Evolutionary conservation across 2,113 vertebrate species (phyloP).

Genomic region (Aldabrachelys gigantea): DNA sequence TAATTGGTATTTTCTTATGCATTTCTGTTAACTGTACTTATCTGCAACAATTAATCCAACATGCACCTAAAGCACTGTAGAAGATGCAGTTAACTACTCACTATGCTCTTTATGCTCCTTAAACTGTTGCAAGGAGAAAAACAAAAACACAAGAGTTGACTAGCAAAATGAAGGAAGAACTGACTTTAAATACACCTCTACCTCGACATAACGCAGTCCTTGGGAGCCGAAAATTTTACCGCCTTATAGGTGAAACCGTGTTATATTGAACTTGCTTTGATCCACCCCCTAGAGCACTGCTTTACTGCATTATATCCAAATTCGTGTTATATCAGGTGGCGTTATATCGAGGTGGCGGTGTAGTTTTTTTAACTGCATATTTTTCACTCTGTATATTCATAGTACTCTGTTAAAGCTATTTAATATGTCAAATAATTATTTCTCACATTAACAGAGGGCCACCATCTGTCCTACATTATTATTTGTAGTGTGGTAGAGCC

Average conservation of each 20-base stretch:
- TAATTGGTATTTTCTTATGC: neutral
- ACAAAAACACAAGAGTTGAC: too few relatives aligned
- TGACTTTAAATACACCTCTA: neutral
- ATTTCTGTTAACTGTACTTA: neutral
- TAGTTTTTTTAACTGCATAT: neutral
- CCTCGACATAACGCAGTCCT: too few relatives aligned
- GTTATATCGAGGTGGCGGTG: too few relatives aligned
- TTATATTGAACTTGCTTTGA: too few relatives aligned
- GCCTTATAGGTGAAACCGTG: too few relatives aligned
- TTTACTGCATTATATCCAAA: too few relatives aligned
- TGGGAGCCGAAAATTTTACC: too few relatives aligned
- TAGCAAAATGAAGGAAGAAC: neutral
- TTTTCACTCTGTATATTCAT: neutral
- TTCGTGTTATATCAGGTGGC: too few relatives aligned
- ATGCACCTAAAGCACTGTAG: too few relatives aligned
- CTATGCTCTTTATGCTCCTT: neutral
- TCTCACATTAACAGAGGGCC: neutral
- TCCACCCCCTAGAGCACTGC: too few relatives aligned
- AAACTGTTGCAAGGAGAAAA: neutral
- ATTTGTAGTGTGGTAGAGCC: neutral
- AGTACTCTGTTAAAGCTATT: neutral
- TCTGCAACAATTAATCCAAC: neutral
- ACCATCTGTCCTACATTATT: neutral
- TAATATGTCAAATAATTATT: neutral
- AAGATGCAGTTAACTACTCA: neutral